Percentiles rank a stretch among this genome's conserved stretches.
Conservation (phyloP, 2,888 invertebrate species). For the Eristalis pertinax region DNA sequence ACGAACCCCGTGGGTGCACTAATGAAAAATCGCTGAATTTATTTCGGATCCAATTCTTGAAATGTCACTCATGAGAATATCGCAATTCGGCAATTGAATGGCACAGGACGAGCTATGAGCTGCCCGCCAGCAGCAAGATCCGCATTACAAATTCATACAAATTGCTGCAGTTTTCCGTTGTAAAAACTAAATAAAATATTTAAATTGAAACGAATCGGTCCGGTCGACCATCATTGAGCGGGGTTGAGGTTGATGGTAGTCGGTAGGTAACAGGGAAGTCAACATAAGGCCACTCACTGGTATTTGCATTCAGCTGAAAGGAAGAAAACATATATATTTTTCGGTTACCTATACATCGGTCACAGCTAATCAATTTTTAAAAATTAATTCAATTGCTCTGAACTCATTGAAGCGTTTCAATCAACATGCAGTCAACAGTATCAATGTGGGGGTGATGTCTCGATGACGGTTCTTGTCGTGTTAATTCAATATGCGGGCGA, state of each 20-base stretch:
- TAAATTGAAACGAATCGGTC: constrained; percentile 73
- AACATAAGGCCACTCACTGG: constrained; percentile 38
- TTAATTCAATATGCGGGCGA: constrained; percentile 75
- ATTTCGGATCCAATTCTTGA: constrained; percentile 79
- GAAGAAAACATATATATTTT: constrained; percentile 47
- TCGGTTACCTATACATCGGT: constrained; percentile 63
- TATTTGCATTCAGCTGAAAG: constrained; percentile 47
- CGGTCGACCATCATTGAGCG: constrained; percentile 40
- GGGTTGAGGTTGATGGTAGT: constrained; percentile 6
- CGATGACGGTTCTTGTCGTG: constrained; percentile 73
- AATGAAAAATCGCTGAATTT: constrained; percentile 77
- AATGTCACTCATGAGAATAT: constrained; percentile 80
- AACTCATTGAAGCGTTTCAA: constrained; percentile 79
- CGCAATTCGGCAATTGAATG: constrained; percentile 71
- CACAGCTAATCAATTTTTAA: constrained; percentile 81
- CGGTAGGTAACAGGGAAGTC: background rate
- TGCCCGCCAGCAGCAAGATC: constrained; percentile 50
- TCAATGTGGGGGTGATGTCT: constrained; percentile 39
- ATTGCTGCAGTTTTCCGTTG: constrained; percentile 73
- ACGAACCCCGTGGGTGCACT: constrained; percentile 71
- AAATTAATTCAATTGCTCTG: constrained; percentile 81
- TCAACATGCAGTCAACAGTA: constrained; percentile 66
- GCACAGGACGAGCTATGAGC: constrained; percentile 45
- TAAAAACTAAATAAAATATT: constrained; percentile 75
- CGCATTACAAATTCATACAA: constrained; percentile 72